Evolutionary conservation across 2,888 invertebrate genomes (phyloP), one percentile per base, ranked within the genome.

Genomic region (Horisme vitalbata): DNA sequence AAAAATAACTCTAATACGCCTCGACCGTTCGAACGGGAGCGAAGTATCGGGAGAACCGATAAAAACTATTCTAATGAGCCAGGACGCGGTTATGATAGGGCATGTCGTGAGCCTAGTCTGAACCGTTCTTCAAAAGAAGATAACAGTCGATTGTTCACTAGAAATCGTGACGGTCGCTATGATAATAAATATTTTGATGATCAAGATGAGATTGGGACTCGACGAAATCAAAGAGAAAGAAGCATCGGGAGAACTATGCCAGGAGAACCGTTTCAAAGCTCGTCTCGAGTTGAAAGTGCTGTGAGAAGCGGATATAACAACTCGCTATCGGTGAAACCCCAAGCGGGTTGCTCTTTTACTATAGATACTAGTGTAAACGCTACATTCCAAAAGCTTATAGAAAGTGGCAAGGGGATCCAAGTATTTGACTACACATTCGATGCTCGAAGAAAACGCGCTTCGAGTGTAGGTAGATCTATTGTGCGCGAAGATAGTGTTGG

Each of bases 301-400:
- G 52, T 61, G 23, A 65, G 57, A 59, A 55, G 38, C 48, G 56
- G 59, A 8, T 38, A 38, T 41, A 62, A 65, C 15, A 75, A 75
- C 12, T 66, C 52, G 15, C 45, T 78, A 32, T 75, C 75, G 2
- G 67, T 81, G 2, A 66, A 78, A 57, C 59, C 69, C 4, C 61
- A 75, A 32, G 54, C 63, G 3, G 79, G 80, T 1, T 68, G 68
- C 11, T 68, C 79, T n/a, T 83, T 87, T 52, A 71, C 63, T 10
- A 88, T 87, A 55, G 80, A 89, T 48, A 86, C 83, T 2, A 87
- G 84, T 59, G 70, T 83, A 7, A 79, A 75, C 36, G 64, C 71
- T 34, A 82, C 83, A 18, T 87, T 86, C 52, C 83, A 85, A 68
- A 65, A 70, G 39, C 66, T 65, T 18, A 35, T 76, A 12, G 58